Evolutionary conservation across 2,797 vertebrate genomes (phyloP).

Genomic region (Taeniopygia guttata): DNA sequence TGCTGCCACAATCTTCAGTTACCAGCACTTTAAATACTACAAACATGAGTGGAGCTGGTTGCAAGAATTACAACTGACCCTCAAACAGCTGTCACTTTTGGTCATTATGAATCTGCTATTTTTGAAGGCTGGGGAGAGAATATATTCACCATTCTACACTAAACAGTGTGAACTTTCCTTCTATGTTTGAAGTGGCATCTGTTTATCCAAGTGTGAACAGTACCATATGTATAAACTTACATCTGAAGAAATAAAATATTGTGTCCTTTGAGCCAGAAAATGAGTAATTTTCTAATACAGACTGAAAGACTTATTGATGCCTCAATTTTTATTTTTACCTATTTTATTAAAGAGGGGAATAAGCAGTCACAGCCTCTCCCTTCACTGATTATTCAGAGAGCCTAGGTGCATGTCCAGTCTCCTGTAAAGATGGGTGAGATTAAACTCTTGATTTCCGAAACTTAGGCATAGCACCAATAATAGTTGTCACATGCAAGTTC

Average conservation of each 20-base stretch:
- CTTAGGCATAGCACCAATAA: background rate
- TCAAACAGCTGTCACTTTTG: background rate
- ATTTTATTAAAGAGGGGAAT: background rate
- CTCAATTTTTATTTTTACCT: background rate
- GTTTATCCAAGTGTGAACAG: background rate
- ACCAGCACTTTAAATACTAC: background rate
- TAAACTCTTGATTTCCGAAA: background rate
- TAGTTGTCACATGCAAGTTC: background rate
- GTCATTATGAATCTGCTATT: background rate
- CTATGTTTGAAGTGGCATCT: background rate
- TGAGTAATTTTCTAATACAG: background rate
- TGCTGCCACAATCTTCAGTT: background rate
- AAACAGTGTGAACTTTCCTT: background rate
- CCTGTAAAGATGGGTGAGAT: background rate
- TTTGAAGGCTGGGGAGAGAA: background rate
- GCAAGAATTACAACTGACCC: background rate
- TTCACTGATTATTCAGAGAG: background rate
- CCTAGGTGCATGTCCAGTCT: background rate
- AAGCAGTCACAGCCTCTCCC: background rate
- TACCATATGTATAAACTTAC: background rate
- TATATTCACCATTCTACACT: background rate
- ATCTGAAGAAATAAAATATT: background rate
- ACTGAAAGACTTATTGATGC: background rate
- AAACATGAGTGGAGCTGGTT: accelerated
- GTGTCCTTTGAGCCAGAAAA: background rate